Evolutionary conservation across 2,797 vertebrate genomes (phyloP), one percentile per base, ranked within the genome.

Genomic region (Triplophysa yarkandensis): DNA sequence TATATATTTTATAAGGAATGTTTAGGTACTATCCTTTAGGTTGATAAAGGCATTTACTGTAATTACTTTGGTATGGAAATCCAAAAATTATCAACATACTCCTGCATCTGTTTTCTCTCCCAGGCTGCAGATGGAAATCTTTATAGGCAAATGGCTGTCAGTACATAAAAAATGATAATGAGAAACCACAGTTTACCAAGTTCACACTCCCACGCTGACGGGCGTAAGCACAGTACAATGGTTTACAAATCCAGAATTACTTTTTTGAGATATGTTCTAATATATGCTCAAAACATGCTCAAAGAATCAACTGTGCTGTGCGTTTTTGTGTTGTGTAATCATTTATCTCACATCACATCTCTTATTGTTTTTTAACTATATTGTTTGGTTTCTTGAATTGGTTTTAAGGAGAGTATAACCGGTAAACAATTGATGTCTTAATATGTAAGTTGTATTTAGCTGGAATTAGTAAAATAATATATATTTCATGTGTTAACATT

Each of bases 101-200:
- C 11, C 19, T 48, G 6, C 23, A 30, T 2, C 43, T 66, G 36
- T 39, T 63, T 27, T 71, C 10, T 54, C 43, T 61, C 27, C 23
- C 19, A 28, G n/a, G 30, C 4, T 23, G 36, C 25, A 50, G 30
- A 21, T 30, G 25, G 34, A 36, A 36, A 54, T 16, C 67, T 66
- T n/a, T 11, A 30, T 6, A n/a, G 13, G 43, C 30, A 28, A 23
- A 66, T 27, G 34, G 23, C 48, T 32, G 44, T 66, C 32, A 6
- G 62, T 54, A 60, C 68, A 25, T 79, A 54, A 80, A 71, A 60
- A 77, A 62, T 41, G 39, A 62, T 0, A 0, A 7, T 6, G 25
- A 19, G 1, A n/a, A 1, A 8, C 71, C 86, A 88, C 83, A 14
- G 19, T 82, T 43, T 0, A 82, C 84, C 91, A 48, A 0, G 88